Evolutionary conservation across 2,797 vertebrate genomes (phyloP).

Genomic region (Pipistrellus pipistrellus): DNA sequence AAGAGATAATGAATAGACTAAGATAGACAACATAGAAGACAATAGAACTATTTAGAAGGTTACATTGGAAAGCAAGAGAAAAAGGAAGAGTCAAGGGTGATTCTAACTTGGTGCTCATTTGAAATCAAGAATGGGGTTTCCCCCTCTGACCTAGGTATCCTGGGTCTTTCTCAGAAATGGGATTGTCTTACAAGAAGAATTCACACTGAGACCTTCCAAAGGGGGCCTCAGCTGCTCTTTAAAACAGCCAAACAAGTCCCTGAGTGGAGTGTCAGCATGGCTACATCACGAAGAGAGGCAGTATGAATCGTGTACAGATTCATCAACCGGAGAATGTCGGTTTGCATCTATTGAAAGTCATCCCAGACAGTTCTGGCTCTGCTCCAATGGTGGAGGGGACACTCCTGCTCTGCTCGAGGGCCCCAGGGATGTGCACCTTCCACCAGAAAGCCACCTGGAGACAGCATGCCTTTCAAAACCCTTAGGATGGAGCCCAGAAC

Average conservation of each 20-base stretch:
- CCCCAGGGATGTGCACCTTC: not conserved
- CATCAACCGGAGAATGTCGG: fast-evolving
- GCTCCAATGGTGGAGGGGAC: not conserved
- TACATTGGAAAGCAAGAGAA: no score
- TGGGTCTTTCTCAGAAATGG: not conserved
- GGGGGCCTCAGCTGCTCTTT: not conserved
- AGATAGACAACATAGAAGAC: not conserved
- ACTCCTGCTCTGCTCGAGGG: no score
- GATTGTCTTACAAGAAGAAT: not conserved
- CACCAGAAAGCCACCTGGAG: not conserved
- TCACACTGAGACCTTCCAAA: not conserved
- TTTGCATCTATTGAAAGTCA: not conserved
- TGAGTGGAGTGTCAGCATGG: not conserved
- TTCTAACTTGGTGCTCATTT: no score
- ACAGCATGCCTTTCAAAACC: not conserved
- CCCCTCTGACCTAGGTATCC: not conserved
- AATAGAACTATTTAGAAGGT: not conserved
- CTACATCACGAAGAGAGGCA: not conserved
- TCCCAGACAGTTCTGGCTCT: not conserved
- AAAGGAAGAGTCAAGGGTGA: no score
- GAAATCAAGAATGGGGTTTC: not conserved
- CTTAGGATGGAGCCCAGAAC: not conserved
- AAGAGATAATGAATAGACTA: not conserved
- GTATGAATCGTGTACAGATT: no score
- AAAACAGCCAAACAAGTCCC: not conserved